Conservation (phyloP, 2,888 invertebrate species). For the Agriopis leucophaearia region DNA sequence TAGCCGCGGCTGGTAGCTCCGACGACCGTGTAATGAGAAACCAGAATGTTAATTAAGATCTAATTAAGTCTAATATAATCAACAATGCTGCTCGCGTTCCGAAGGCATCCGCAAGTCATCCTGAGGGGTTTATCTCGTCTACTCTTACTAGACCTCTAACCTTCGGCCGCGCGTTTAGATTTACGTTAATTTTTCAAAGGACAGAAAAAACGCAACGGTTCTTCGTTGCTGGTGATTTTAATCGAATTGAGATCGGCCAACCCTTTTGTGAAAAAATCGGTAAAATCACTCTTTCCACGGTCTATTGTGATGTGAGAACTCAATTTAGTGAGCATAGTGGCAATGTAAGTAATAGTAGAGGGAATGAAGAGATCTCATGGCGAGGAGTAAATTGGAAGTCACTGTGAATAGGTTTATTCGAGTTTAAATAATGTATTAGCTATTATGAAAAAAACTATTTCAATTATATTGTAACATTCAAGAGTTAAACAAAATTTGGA, state of each 20-base stretch:
- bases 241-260: constrained; percentile 85
- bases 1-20: constrained; percentile 73
- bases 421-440: not conserved
- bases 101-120: constrained; percentile 84
- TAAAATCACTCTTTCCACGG: constrained; percentile 78
- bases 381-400: constrained; percentile 41
- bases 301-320: constrained; percentile 85
- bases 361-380: constrained; percentile 76
- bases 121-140: constrained; percentile 68
- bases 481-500: not conserved
- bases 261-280: constrained; percentile 84
- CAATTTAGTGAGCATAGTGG: constrained; percentile 78
- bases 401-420: constrained; percentile 8
- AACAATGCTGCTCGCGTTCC: constrained; percentile 84
- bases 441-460: not conserved
- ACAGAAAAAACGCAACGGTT: constrained; percentile 50
- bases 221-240: constrained; percentile 68
- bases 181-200: constrained; percentile 40
- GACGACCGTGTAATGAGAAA: constrained; percentile 86
- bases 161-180: constrained; percentile 50
- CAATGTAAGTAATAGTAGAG: constrained; percentile 69
- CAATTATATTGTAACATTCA: too few species aligned
- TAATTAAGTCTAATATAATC: constrained; percentile 86
- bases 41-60: constrained; percentile 86
- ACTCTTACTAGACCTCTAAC: constrained; percentile 66